phyloP scores from a whole-genome alignment of 2,113 vertebrate species.

The Genyomyrus donnyi region DNA sequence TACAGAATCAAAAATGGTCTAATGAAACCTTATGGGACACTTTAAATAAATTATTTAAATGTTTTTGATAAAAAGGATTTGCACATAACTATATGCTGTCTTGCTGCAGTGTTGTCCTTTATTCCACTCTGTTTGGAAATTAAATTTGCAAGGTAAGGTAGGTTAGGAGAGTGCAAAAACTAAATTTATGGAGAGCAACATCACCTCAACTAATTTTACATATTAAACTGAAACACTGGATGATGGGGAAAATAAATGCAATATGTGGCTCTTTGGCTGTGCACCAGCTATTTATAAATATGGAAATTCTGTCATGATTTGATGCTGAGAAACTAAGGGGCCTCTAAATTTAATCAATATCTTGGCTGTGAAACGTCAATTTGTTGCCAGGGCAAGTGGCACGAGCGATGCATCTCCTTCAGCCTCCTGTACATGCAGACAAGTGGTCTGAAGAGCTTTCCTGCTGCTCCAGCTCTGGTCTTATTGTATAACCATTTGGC shows the following conservation, averaged over 20 bases:
- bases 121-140: background rate
- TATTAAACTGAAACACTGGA: constrained; percentile 35
- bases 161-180: background rate
- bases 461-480: background rate
- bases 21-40: background rate
- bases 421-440: constrained; percentile 31
- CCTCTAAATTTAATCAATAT: constrained; percentile 62
- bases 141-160: background rate
- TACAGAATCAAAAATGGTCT: background rate
- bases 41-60: background rate
- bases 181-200: constrained; percentile 24
- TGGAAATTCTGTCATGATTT: constrained; percentile 58
- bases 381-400: constrained; percentile 62
- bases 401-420: constrained; percentile 57
- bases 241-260: constrained; percentile 48
- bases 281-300: constrained; percentile 50
- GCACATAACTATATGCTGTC: background rate
- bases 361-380: constrained; percentile 52
- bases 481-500: background rate
- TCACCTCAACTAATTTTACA: constrained; percentile 12
- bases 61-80: background rate
- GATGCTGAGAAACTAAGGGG: constrained; percentile 65
- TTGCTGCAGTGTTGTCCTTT: background rate
- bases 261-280: constrained; percentile 46
- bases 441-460: constrained; percentile 20